Evolutionary conservation across 2,888 invertebrate species (phyloP).

Genomic region (Cephus nigrinus): DNA sequence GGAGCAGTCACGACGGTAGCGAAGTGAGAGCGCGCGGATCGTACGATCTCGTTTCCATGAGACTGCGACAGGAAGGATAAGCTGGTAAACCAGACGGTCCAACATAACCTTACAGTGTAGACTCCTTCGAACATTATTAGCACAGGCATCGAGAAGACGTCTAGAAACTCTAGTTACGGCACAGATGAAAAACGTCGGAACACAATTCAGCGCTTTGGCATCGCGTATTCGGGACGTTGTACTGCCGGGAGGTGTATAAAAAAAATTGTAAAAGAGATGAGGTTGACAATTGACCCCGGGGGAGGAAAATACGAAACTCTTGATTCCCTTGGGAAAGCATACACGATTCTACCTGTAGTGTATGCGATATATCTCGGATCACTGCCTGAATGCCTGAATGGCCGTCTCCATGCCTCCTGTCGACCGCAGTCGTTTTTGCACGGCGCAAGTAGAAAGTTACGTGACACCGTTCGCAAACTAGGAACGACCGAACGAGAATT

Average conservation of each 20-base stretch:
- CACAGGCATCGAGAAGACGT: background rate
- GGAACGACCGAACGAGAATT: background rate
- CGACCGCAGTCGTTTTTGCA: background rate
- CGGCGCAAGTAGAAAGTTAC: constrained; percentile 6
- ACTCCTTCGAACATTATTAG: background rate
- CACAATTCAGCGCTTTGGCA: background rate
- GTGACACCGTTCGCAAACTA: constrained; percentile 6
- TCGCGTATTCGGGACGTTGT: background rate
- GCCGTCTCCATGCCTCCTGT: background rate
- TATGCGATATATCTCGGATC: background rate
- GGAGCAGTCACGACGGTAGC: background rate
- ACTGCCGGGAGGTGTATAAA: background rate
- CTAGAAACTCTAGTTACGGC: background rate
- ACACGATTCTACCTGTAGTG: background rate
- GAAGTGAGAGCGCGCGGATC: background rate
- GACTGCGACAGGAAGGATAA: background rate
- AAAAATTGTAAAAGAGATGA: background rate
- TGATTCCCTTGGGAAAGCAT: background rate
- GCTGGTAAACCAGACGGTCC: background rate
- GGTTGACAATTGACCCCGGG: background rate
- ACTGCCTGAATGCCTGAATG: background rate
- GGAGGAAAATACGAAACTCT: background rate
- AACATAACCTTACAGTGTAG: background rate
- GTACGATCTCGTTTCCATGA: background rate
- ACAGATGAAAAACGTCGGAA: background rate